Conservation (phyloP, 2,888 invertebrate species). For the Anaspis maculata region DNA sequence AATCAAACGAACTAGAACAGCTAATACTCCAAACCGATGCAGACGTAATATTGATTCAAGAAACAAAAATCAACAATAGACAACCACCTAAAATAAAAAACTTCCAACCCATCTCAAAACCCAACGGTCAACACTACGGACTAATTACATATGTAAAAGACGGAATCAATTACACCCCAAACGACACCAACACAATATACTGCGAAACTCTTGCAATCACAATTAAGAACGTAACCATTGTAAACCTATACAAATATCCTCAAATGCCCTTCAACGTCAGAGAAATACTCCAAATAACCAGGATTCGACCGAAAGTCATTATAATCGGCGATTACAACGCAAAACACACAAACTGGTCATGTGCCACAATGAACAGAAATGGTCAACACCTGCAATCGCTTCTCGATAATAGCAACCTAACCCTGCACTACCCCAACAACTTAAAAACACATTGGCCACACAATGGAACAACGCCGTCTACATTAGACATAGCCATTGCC, state of each 20-base stretch:
- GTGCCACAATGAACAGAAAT: not conserved
- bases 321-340: not conserved
- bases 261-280: not conserved
- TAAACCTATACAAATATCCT: not conserved
- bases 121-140: not conserved
- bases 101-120: not conserved
- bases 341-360: not conserved
- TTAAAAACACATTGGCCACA: too few species aligned
- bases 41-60: slow-evolving; percentile 1
- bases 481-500: not conserved
- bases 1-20: not conserved
- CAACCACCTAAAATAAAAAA: too few species aligned
- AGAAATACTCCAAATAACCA: not conserved
- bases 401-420: not conserved
- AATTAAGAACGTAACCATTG: not conserved
- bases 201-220: not conserved
- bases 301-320: not conserved
- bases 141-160: slow-evolving; percentile 1
- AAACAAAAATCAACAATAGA: too few species aligned
- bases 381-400: not conserved
- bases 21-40: not conserved
- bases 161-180: not conserved
- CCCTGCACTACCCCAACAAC: not conserved
- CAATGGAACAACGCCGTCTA: not conserved
- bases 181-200: not conserved